phyloP scores from a whole-genome alignment of 1,140 invertebrate species.

The Caerostris extrusa region DNA sequence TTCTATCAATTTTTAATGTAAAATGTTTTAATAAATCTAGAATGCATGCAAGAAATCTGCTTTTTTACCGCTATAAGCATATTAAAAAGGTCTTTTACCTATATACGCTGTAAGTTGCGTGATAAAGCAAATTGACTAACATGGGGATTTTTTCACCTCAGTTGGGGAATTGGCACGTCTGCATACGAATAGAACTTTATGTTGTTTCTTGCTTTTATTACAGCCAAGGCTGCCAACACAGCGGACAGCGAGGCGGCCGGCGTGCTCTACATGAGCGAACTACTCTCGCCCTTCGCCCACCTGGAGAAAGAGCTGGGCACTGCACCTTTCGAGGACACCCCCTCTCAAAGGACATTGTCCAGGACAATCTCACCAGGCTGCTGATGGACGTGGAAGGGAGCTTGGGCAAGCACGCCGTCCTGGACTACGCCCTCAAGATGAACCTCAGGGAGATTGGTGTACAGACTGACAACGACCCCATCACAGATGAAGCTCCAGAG shows the following conservation, averaged over 20 bases:
- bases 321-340: slow-evolving; percentile 35
- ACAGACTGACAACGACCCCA: slow-evolving; percentile 80
- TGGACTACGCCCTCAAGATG: slow-evolving; percentile 56
- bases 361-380: slow-evolving; percentile 69
- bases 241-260: slow-evolving; percentile 73
- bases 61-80: too few relatives aligned
- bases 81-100: too few relatives aligned
- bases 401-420: slow-evolving; percentile 52
- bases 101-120: too few relatives aligned
- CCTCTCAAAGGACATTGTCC: slow-evolving; percentile 46
- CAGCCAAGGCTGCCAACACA: slow-evolving; percentile 75
- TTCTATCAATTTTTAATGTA: too few relatives aligned
- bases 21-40: too few relatives aligned
- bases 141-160: too few relatives aligned
- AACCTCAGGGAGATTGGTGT: slow-evolving; percentile 77
- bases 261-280: slow-evolving; percentile 72
- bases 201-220: neutral
- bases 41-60: too few relatives aligned
- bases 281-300: slow-evolving; percentile 75
- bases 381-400: slow-evolving; percentile 74
- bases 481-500: slow-evolving; percentile 80
- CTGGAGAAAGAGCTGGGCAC: slow-evolving; percentile 71
- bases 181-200: neutral
- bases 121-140: too few relatives aligned
- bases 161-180: too few relatives aligned